These are phyloP conservation scores for Umimayanthus chanpuru DNA, from an alignment of 92 coral and sea anemone species.

Conservation along the genomic window DNA sequence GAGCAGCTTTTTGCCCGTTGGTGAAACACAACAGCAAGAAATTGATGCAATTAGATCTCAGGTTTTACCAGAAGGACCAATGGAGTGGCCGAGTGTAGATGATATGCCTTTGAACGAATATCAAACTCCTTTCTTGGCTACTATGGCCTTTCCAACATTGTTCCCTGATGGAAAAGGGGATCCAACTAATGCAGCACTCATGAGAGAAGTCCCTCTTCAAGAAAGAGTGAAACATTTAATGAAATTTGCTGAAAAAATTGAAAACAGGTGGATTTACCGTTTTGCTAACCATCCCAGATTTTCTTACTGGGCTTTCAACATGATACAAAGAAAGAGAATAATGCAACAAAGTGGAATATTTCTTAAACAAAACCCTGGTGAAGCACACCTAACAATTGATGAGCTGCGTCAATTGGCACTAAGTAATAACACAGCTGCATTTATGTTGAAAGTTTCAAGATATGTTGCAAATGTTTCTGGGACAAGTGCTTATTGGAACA, in stretches of 20 bases:
- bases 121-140: slow-evolving; percentile 49
- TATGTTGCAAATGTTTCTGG: neutral
- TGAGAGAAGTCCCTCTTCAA: slow-evolving; percentile 38
- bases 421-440: slow-evolving; percentile 31
- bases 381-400: slow-evolving; percentile 55
- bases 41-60: neutral
- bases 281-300: slow-evolving; percentile 63
- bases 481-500: slow-evolving; percentile 47
- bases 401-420: slow-evolving; percentile 56
- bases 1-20: slow-evolving; percentile 56
- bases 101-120: slow-evolving; percentile 53
- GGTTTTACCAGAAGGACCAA: neutral
- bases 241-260: slow-evolving; percentile 62
- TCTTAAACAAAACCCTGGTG: slow-evolving; percentile 45
- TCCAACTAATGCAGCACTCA: slow-evolving; percentile 42
- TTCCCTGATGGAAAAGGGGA: slow-evolving; percentile 44
- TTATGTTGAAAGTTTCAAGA: slow-evolving; percentile 51
- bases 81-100: slow-evolving; percentile 58
- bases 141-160: slow-evolving; percentile 41
- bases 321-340: slow-evolving; percentile 50
- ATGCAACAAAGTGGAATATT: slow-evolving; percentile 57
- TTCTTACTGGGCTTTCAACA: slow-evolving; percentile 56
- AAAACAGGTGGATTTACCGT: slow-evolving; percentile 57
- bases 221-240: slow-evolving; percentile 42
- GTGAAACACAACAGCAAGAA: slow-evolving; percentile 54